Conservation (phyloP, 2,113 vertebrate species). For the Galemys pyrenaicus region DNA sequence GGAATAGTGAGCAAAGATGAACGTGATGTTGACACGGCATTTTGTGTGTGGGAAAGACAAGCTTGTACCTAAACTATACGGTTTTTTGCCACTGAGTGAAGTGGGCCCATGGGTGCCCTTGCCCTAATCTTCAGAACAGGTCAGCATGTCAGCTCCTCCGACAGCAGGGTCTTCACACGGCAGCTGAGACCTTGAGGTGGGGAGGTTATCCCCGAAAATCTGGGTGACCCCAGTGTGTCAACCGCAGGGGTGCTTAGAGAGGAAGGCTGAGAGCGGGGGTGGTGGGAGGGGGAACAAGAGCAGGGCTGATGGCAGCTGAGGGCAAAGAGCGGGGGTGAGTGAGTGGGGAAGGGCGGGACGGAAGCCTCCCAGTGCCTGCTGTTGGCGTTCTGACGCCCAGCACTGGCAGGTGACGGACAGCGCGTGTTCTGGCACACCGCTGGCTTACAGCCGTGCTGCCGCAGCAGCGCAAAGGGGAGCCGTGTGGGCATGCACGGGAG, state of each 20-base stretch:
- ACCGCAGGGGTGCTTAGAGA: neutral
- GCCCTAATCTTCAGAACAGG: neutral
- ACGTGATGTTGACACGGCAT: neutral
- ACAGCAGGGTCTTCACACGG: neutral
- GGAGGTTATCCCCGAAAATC: neutral
- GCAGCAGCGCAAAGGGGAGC: too few relatives aligned
- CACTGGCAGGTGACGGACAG: neutral
- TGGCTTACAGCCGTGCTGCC: neutral
- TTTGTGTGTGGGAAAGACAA: neutral
- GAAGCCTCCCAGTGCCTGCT: too few relatives aligned
- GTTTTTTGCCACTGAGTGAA: too few relatives aligned
- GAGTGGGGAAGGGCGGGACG: too few relatives aligned
- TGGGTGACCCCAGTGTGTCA: neutral
- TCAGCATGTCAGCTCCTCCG: neutral
- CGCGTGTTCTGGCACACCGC: too few relatives aligned
- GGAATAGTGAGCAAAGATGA: neutral
- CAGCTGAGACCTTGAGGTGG: neutral
- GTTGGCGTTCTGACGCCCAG: neutral
- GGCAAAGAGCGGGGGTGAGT: too few relatives aligned
- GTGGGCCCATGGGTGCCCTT: too few relatives aligned
- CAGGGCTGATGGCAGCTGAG: too few relatives aligned
- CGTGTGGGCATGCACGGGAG: too few relatives aligned
- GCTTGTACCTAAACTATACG: neutral
- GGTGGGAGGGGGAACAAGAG: too few relatives aligned
- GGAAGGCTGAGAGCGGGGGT: neutral